These are phyloP conservation scores for Camelus dromedarius DNA, from an alignment of 2,113 vertebrate species.

Conservation along the genomic window DNA sequence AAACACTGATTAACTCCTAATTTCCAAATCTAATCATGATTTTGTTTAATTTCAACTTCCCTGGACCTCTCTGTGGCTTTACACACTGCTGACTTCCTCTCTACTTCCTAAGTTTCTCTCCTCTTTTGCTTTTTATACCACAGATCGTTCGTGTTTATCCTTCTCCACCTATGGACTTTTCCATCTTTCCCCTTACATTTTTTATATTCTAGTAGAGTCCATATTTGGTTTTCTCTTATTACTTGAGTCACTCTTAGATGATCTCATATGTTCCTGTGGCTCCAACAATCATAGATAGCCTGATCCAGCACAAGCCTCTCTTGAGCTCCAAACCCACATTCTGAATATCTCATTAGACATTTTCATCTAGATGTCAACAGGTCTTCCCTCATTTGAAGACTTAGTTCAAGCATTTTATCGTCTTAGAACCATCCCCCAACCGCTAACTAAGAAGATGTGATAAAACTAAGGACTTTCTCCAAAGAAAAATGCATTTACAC, in stretches of 20 bases:
- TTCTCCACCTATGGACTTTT: not conserved
- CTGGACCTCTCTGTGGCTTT: not conserved
- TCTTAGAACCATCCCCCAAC: not conserved
- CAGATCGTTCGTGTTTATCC: not conserved
- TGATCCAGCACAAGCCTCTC: not conserved
- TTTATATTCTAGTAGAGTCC: not conserved
- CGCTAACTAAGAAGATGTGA: not conserved
- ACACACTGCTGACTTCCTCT: not conserved
- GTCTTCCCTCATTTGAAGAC: not conserved
- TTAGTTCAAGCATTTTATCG: not conserved
- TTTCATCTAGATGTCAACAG: not conserved
- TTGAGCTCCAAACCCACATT: not conserved
- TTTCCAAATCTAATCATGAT: constrained; percentile 9
- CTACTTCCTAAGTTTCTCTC: not conserved
- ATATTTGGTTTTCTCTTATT: not conserved
- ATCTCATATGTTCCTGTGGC: not conserved
- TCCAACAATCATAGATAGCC: not conserved
- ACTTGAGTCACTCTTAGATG: not conserved
- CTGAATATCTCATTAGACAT: not conserved
- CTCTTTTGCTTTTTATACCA: not conserved
- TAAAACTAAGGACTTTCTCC: not conserved
- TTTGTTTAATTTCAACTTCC: not conserved
- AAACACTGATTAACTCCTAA: constrained; percentile 26
- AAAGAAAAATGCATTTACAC: not conserved
- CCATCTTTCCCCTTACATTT: not conserved